phyloP scores from a whole-genome alignment of 2,888 invertebrate genomes.

The Tenthredo notha region DNA sequence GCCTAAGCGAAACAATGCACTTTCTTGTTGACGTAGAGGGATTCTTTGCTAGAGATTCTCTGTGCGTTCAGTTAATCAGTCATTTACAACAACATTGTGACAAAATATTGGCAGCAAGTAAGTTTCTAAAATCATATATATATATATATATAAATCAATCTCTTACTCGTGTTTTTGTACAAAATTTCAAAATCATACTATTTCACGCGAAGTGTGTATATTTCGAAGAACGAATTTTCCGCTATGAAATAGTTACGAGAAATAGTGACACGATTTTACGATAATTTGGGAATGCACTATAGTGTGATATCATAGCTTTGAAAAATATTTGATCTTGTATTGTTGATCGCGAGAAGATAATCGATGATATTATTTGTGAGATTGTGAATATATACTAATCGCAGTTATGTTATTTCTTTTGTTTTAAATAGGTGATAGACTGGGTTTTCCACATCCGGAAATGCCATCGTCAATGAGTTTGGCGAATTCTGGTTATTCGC shows the following conservation, averaged over 20 bases:
- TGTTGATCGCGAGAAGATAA: not conserved
- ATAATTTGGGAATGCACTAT: no score
- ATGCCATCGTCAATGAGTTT: conserved; percentile 69
- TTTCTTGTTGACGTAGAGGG: conserved; percentile 93
- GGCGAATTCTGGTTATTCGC: conserved; percentile 64
- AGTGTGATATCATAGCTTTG: no score
- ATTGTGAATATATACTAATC: not conserved
- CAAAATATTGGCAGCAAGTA: conserved; percentile 79
- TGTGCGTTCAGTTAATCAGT: conserved; percentile 89
- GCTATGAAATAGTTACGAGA: no score
- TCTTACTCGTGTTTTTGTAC: not conserved
- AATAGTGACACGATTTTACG: no score
- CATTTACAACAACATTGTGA: conserved; percentile 93
- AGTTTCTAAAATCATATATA: conserved; percentile 57
- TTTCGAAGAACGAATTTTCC: no score
- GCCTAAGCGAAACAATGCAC: conserved; percentile 92
- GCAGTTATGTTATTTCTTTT: not conserved
- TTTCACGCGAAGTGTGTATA: no score
- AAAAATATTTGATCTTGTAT: no score
- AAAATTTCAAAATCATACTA: no score
- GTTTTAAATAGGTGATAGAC: conserved; percentile 70
- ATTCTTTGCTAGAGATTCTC: conserved; percentile 88
- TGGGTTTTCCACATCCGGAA: conserved; percentile 76
- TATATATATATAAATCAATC: no score
- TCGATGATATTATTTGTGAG: no score